Conservation (phyloP, 2,888 invertebrate species). For the Bellardia bayeri region DNA sequence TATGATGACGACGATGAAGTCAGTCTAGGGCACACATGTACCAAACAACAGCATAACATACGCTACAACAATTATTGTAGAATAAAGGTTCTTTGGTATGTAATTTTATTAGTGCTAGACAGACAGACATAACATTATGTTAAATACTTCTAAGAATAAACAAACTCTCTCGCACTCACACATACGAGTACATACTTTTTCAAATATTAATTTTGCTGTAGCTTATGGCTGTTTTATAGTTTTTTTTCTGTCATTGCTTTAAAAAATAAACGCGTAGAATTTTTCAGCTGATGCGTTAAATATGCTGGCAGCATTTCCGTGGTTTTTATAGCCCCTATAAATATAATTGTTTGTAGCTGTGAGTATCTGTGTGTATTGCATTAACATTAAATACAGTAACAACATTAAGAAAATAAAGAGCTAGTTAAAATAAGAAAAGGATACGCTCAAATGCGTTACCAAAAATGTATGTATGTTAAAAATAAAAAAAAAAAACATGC, state of each 20-base stretch:
- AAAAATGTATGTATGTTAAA: conserved; percentile 29
- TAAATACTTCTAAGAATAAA: conserved; percentile 27
- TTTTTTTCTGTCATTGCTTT: conserved; percentile 6
- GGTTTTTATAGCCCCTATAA: conserved; percentile 64
- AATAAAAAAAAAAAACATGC: conserved; percentile 3
- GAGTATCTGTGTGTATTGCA: not conserved
- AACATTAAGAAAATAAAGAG: conserved; percentile 24
- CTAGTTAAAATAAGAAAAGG: conserved; percentile 60
- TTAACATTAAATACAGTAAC: conserved; percentile 33
- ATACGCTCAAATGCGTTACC: conserved; percentile 71
- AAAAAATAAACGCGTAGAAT: conserved; percentile 58
- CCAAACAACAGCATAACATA: not conserved
- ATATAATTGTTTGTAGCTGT: conserved; percentile 30
- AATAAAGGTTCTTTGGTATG: conserved; percentile 12
- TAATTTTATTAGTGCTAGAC: not conserved
- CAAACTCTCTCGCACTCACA: not conserved
- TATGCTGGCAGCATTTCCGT: conserved; percentile 73
- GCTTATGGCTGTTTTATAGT: conserved; percentile 49
- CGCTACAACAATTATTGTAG: not conserved
- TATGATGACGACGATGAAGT: conserved; percentile 3
- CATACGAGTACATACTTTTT: conserved; percentile 16
- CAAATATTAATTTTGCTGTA: conserved; percentile 42
- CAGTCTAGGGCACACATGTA: conserved; percentile 10
- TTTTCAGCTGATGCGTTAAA: conserved; percentile 71
- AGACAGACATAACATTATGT: conserved; percentile 11